These are phyloP conservation scores for Nylanderia fulva DNA, from an alignment of 1,140 invertebrate genomes.

Conservation along the genomic window DNA sequence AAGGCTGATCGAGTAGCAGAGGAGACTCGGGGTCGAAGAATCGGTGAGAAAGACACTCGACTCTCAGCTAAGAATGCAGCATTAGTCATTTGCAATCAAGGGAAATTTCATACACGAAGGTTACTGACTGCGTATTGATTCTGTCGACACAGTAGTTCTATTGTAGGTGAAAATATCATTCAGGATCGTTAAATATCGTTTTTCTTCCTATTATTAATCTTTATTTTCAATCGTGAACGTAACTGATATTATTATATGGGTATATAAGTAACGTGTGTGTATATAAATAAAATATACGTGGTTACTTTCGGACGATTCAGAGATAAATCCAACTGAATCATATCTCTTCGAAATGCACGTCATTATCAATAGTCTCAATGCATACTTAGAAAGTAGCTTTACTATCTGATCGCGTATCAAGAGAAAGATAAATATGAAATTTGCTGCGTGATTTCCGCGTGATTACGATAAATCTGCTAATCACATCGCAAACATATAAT, in stretches of 20 bases:
- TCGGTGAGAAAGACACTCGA: neutral
- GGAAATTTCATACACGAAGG: neutral
- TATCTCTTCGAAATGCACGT: conserved; percentile 50
- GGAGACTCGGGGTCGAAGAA: neutral
- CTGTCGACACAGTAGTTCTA: neutral
- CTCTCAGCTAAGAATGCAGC: neutral
- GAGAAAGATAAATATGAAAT: conserved; percentile 1
- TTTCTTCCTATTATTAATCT: neutral
- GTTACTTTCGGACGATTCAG: conserved; percentile 45
- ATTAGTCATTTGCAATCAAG: neutral
- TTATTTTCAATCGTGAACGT: neutral
- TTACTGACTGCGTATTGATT: neutral
- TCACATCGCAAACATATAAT: neutral
- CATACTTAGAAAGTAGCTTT: conserved; percentile 33
- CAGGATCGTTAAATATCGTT: neutral
- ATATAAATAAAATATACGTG: conserved; percentile 38
- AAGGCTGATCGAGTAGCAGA: neutral
- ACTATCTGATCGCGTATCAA: neutral
- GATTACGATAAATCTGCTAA: neutral
- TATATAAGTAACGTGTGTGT: conserved; percentile 31
- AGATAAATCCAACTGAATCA: conserved; percentile 59
- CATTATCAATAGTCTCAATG: conserved; percentile 52
- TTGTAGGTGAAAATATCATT: neutral
- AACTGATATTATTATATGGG: neutral
- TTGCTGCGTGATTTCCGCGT: neutral